These are phyloP conservation scores for Dryadula phaetusa DNA, from an alignment of 2,888 invertebrate genomes.

Conservation along the genomic window DNA sequence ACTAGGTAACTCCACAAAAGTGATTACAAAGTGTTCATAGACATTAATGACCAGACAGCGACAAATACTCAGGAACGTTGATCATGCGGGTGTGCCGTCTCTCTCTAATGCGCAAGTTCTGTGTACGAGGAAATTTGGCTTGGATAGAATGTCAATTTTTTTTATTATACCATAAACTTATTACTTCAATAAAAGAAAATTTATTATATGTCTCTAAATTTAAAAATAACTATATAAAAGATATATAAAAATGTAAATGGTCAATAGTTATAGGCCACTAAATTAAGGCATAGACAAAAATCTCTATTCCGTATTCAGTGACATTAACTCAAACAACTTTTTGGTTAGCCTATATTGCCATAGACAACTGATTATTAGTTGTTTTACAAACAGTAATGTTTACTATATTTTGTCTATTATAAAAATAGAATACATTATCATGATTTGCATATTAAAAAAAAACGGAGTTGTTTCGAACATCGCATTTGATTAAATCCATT, in stretches of 20 bases:
- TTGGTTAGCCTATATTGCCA: background rate
- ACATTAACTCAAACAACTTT: background rate
- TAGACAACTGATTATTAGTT: conserved; percentile 3
- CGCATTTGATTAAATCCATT: background rate
- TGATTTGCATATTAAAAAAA: conserved; percentile 56
- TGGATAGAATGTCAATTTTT: background rate
- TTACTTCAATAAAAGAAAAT: background rate
- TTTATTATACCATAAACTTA: background rate
- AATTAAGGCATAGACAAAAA: background rate
- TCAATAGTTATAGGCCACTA: too few species aligned
- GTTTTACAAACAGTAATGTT: conserved; percentile 7
- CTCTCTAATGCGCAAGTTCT: conserved; percentile 27
- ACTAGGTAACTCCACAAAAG: conserved; percentile 15
- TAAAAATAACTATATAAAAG: too few species aligned
- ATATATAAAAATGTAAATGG: too few species aligned
- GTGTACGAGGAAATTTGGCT: background rate
- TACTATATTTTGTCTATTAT: conserved; percentile 26
- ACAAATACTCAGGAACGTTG: conserved; percentile 24
- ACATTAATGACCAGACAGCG: conserved; percentile 17
- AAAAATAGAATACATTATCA: conserved; percentile 59
- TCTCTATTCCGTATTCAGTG: background rate
- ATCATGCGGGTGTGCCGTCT: conserved; percentile 27
- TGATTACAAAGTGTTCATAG: conserved; percentile 28
- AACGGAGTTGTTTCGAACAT: background rate
- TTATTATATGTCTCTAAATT: too few species aligned